Percentiles rank a stretch among this genome's conserved stretches.
Evolutionary conservation across 2,888 invertebrate genomes (phyloP).

Genomic region (Drosophila setosimentum): DNA sequence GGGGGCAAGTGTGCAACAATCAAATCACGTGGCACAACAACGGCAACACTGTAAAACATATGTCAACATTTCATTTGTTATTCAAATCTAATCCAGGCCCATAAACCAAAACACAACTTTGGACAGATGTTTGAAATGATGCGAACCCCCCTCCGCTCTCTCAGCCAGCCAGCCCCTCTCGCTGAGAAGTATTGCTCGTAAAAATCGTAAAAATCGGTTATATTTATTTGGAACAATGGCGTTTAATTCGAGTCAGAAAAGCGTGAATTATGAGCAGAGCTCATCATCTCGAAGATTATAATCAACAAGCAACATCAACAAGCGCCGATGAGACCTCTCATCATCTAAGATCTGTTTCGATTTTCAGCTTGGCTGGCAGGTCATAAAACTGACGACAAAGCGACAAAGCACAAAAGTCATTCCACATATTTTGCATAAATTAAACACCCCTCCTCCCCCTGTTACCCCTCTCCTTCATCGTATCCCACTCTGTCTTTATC

Average conservation of each 20-base stretch:
- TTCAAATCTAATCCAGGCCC: conserved; percentile 70
- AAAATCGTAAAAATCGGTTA: conserved; percentile 62
- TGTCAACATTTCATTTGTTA: conserved; percentile 83
- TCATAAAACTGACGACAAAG: conserved; percentile 55
- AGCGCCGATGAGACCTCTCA: conserved; percentile 20
- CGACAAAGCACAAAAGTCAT: conserved; percentile 31
- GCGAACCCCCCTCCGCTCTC: background rate
- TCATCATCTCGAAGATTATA: conserved; percentile 58
- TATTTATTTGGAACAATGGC: conserved; percentile 65
- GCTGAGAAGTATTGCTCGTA: conserved; percentile 47
- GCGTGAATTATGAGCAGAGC: conserved; percentile 73
- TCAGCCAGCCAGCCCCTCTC: background rate
- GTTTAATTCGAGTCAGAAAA: conserved; percentile 62
- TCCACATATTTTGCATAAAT: conserved; percentile 74
- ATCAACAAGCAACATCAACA: conserved; percentile 48
- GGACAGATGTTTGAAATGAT: conserved; percentile 49
- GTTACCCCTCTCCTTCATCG: fast-evolving
- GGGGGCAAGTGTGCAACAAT: conserved; percentile 2
- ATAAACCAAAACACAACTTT: conserved; percentile 65
- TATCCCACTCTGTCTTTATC: background rate
- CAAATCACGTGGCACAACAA: conserved; percentile 57
- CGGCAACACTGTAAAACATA: conserved; percentile 76
- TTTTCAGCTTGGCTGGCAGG: conserved; percentile 1
- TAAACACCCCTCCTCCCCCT: conserved; percentile 22
- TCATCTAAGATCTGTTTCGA: conserved; percentile 33